Evolutionary conservation across 2,113 vertebrate species (phyloP).

Genomic region (Oceanodroma tethys): DNA sequence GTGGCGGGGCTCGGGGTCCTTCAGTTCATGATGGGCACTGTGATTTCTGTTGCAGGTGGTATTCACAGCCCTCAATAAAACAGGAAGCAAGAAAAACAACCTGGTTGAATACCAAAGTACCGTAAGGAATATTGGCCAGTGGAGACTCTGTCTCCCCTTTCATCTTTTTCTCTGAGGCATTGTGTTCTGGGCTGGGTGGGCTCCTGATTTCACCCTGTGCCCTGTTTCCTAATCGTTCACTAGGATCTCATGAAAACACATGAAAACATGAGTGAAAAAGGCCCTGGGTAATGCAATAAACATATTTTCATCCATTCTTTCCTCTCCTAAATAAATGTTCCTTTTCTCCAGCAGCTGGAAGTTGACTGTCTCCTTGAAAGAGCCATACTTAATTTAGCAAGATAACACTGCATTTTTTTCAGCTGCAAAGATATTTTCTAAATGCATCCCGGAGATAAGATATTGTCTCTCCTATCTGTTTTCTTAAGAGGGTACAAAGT

Average conservation of each 20-base stretch:
- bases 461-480: background rate
- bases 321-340: too few species aligned
- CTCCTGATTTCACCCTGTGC: background rate
- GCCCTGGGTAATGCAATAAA: background rate
- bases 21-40: background rate
- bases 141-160: background rate
- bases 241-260: background rate
- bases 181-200: background rate
- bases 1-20: background rate
- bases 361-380: fast-evolving
- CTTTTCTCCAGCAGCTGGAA: background rate
- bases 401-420: background rate
- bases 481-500: background rate
- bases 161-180: background rate
- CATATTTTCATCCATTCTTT: background rate
- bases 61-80: background rate
- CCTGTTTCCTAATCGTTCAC: background rate
- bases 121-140: background rate
- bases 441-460: background rate
- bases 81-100: background rate
- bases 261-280: background rate
- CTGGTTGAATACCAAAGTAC: background rate
- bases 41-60: background rate
- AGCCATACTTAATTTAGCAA: background rate
- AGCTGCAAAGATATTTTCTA: background rate